These are phyloP conservation scores for Crypturellus undulatus DNA, from an alignment of 2,113 vertebrate species.

Conservation along the genomic window DNA sequence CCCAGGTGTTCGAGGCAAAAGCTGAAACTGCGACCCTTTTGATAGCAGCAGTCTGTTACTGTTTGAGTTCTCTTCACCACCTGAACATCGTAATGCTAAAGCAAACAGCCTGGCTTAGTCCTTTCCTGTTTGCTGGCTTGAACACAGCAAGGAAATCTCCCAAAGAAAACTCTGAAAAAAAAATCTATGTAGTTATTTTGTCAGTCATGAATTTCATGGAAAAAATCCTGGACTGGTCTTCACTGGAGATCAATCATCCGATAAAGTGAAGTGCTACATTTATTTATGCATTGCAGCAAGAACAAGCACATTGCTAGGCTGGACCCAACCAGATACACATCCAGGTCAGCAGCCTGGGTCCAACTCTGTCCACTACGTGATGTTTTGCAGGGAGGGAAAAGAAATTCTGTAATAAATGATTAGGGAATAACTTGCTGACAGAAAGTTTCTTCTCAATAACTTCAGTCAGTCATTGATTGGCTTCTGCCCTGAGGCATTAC, in stretches of 20 bases:
- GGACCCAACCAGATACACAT: background rate
- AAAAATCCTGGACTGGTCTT: background rate
- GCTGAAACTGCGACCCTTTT: background rate
- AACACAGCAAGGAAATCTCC: background rate
- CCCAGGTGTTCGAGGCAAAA: background rate
- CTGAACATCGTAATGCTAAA: background rate
- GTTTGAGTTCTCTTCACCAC: background rate
- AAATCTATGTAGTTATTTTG: background rate
- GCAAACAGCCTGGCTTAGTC: background rate
- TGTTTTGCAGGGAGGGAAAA: background rate
- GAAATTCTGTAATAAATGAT: background rate
- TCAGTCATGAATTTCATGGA: background rate
- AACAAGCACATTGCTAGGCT: background rate
- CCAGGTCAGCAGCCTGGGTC: background rate
- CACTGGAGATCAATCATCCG: slow-evolving; percentile 32
- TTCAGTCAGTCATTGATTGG: slow-evolving; percentile 40
- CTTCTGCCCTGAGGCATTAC: slow-evolving; percentile 60
- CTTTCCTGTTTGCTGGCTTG: background rate
- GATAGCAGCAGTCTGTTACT: background rate
- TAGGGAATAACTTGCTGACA: background rate
- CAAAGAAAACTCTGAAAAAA: background rate
- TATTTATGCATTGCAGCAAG: background rate
- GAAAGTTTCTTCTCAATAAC: slow-evolving; percentile 53
- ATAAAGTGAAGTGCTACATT: background rate
- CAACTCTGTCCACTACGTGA: background rate